phyloP scores from a whole-genome alignment of 2,888 invertebrate genomes.

The Crematogaster levior region DNA sequence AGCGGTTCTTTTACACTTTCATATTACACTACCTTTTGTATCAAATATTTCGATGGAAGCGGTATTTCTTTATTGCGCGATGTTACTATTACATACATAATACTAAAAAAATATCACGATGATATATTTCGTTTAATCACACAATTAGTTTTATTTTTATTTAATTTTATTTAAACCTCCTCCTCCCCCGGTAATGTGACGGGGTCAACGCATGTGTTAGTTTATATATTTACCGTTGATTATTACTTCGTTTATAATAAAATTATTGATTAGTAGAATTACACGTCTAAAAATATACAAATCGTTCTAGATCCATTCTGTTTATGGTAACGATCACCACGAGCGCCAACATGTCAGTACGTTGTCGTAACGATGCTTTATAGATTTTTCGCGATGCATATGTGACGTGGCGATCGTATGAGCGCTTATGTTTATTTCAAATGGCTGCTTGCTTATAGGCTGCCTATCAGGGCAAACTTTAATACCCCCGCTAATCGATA shows the following conservation, averaged over 20 bases:
- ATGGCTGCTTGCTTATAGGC: constrained; percentile 75
- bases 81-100: not conserved
- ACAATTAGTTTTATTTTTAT: not conserved
- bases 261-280: constrained; percentile 64
- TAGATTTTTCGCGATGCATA: constrained; percentile 81
- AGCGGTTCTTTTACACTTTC: not conserved
- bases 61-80: not conserved
- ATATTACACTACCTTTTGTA: not conserved
- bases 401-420: constrained; percentile 83
- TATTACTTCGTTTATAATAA: constrained; percentile 24
- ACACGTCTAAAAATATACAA: constrained; percentile 72
- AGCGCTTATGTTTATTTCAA: constrained; percentile 83
- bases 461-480: constrained; percentile 51
- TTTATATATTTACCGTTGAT: constrained; percentile 18
- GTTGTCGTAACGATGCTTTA: constrained; percentile 80
- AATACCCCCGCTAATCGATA: constrained; percentile 44
- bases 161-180: constrained; percentile 8
- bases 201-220: not conserved
- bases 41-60: not conserved
- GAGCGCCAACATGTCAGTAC: constrained; percentile 80
- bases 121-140: not conserved
- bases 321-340: constrained; percentile 63
- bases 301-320: constrained; percentile 50
- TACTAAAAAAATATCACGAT: not conserved
- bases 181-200: too few species aligned